Evolutionary conservation across 2,888 invertebrate species (phyloP).

Genomic region (Cryptosula pallasiana): DNA sequence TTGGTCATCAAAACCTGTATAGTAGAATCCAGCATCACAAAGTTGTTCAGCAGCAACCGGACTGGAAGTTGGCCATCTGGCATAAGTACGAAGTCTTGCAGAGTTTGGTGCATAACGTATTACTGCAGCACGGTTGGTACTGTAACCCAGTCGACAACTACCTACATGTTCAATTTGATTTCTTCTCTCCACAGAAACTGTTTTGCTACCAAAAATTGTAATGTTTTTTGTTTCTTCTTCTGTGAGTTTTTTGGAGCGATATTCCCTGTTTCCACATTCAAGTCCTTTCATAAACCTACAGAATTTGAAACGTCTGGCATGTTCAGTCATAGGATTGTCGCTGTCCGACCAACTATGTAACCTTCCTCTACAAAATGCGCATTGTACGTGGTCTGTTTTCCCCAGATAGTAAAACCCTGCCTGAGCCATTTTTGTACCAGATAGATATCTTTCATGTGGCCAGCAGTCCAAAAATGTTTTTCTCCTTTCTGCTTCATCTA

Average conservation of each 20-base stretch:
- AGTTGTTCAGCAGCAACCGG: no score
- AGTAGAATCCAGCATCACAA: no score
- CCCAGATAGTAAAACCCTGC: background rate
- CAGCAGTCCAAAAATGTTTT: background rate
- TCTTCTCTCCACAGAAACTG: no score
- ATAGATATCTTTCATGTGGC: background rate
- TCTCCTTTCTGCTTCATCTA: background rate
- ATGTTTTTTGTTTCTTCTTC: no score
- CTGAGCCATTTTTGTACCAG: background rate
- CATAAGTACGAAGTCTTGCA: no score
- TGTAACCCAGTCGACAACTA: no score
- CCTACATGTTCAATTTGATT: no score
- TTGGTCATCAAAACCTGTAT: no score
- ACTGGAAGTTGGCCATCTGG: no score
- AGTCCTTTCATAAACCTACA: conserved; percentile 28
- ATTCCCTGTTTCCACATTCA: conserved; percentile 31
- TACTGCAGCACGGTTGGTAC: no score
- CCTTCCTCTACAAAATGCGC: background rate
- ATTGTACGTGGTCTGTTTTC: background rate
- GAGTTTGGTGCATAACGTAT: no score
- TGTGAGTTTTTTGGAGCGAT: no score
- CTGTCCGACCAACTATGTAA: background rate
- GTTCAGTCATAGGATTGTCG: background rate
- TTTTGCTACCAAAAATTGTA: background rate
- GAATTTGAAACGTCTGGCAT: background rate